Conservation (phyloP, 1,140 invertebrate genomes). For the Apis florea region DNA sequence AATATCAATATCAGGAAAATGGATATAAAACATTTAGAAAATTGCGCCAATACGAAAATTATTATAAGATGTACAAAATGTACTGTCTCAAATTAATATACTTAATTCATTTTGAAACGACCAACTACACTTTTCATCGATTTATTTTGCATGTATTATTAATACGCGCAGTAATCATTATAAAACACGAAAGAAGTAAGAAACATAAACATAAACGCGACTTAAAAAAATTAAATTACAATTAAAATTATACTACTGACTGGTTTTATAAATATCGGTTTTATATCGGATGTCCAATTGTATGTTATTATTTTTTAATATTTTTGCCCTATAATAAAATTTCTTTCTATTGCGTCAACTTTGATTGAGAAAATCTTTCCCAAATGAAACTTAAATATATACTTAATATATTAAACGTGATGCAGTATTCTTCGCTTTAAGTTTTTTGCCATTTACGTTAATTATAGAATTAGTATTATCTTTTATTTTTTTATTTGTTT, state of each 20-base stretch:
- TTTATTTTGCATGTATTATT: background rate
- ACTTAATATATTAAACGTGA: background rate
- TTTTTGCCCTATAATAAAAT: background rate
- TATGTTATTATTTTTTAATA: background rate
- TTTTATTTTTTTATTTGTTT: background rate
- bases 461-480: background rate
- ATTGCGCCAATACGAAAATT: background rate
- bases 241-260: slow-evolving; percentile 39
- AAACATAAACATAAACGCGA: slow-evolving; percentile 4
- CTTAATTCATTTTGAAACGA: background rate
- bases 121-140: background rate
- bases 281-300: background rate
- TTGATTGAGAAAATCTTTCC: background rate
- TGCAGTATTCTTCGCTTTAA: background rate
- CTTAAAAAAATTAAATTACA: slow-evolving; percentile 25
- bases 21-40: background rate
- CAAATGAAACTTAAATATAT: background rate
- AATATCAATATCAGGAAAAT: background rate
- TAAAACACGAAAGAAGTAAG: background rate
- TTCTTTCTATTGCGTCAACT: background rate
- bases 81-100: background rate
- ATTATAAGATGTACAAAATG: background rate
- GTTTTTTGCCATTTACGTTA: slow-evolving; percentile 1
- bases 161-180: background rate
- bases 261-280: background rate